Conservation (phyloP, 1,140 invertebrate species). For the Hetaerina americana region DNA sequence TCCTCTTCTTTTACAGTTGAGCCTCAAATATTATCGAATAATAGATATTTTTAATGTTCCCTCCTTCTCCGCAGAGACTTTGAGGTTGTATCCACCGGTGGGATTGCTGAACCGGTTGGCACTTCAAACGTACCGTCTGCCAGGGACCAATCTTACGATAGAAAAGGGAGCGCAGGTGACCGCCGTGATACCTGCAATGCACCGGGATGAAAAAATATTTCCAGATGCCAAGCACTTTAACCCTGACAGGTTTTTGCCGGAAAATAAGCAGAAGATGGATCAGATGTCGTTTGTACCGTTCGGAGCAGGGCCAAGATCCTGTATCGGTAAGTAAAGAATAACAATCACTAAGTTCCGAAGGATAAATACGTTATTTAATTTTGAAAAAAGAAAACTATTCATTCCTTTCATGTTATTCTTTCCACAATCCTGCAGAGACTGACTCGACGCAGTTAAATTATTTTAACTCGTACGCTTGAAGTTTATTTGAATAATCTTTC, state of each 20-base stretch:
- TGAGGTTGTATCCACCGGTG: neutral
- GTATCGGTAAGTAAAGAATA: slow-evolving; percentile 5
- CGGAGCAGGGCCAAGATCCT: slow-evolving; percentile 9
- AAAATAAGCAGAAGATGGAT: slow-evolving; percentile 2
- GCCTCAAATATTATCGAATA: neutral
- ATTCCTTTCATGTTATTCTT: too few species aligned
- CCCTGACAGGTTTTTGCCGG: slow-evolving; percentile 7
- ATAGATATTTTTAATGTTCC: neutral
- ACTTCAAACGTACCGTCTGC: neutral
- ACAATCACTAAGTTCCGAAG: neutral
- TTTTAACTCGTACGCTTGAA: too few species aligned
- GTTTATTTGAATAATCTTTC: too few species aligned
- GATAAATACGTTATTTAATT: too few species aligned
- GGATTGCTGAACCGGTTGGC: neutral
- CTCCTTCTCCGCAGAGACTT: neutral
- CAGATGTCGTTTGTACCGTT: slow-evolving; percentile 7
- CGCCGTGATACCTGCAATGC: slow-evolving; percentile 3
- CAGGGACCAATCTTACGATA: neutral
- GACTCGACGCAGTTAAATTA: too few species aligned
- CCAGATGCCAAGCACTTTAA: slow-evolving; percentile 9
- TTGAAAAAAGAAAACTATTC: too few species aligned
- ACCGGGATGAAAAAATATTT: slow-evolving; percentile 6
- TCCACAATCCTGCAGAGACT: too few species aligned
- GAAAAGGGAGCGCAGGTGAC: neutral
- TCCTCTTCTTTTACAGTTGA: too few species aligned